Evolutionary conservation across 2,888 invertebrate genomes (phyloP).

Genomic region (Drosophila meridiana): DNA sequence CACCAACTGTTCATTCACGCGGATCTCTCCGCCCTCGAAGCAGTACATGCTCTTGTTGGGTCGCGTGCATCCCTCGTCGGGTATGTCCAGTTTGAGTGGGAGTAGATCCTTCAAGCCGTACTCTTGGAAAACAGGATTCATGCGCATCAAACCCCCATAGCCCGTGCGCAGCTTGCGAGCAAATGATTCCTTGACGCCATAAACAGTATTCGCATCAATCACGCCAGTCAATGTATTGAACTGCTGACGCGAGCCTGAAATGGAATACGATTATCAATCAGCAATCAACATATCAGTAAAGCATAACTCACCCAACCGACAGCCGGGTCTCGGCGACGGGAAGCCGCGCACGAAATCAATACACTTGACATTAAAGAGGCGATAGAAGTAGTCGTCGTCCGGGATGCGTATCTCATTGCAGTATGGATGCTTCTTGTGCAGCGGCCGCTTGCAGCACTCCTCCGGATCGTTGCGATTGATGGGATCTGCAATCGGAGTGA

Average conservation of each 20-base stretch:
- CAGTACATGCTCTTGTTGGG: slow-evolving; percentile 96
- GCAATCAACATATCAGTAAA: neutral
- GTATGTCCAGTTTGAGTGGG: slow-evolving; percentile 94
- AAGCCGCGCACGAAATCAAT: slow-evolving; percentile 96
- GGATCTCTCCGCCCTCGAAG: slow-evolving; percentile 96
- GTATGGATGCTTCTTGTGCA: slow-evolving; percentile 94
- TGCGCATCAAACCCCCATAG: slow-evolving; percentile 92
- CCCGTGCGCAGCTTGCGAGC: slow-evolving; percentile 93
- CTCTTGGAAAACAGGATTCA: slow-evolving; percentile 95
- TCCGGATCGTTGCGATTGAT: slow-evolving; percentile 95
- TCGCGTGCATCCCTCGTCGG: slow-evolving; percentile 96
- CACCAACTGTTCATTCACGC: slow-evolving; percentile 96
- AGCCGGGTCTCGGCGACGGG: slow-evolving; percentile 94
- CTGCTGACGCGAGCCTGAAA: slow-evolving; percentile 91
- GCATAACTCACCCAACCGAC: slow-evolving; percentile 89
- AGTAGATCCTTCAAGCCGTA: slow-evolving; percentile 94
- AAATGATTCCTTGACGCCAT: slow-evolving; percentile 93
- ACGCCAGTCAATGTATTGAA: slow-evolving; percentile 95
- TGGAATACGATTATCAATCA: neutral
- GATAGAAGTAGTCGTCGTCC: slow-evolving; percentile 96
- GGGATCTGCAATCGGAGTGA: slow-evolving; percentile 87
- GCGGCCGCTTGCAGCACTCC: slow-evolving; percentile 93
- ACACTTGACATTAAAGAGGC: slow-evolving; percentile 93
- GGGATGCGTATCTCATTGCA: slow-evolving; percentile 95
- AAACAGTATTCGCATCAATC: slow-evolving; percentile 95